Evolutionary conservation across 2,888 invertebrate genomes (phyloP).

Genomic region (Clunio marinus): DNA sequence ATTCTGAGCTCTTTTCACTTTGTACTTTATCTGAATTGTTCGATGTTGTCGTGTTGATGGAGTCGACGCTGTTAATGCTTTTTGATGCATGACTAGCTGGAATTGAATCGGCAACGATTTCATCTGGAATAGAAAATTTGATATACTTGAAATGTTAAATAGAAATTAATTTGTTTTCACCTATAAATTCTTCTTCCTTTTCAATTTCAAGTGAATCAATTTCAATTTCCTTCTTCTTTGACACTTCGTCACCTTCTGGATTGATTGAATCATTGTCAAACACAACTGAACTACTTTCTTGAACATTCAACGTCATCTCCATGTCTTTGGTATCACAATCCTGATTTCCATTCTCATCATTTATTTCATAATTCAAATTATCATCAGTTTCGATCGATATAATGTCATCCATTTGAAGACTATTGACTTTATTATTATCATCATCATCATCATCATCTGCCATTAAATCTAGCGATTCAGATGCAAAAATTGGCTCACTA

Average conservation of each 20-base stretch:
- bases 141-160: background rate
- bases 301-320: background rate
- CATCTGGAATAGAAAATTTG: conserved; percentile 14
- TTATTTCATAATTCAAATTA: conserved; percentile 9
- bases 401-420: conserved; percentile 13
- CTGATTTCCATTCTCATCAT: conserved; percentile 31
- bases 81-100: conserved; percentile 8
- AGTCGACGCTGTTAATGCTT: conserved; percentile 9
- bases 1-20: background rate
- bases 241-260: background rate
- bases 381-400: conserved; percentile 16
- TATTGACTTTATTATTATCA: background rate
- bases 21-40: background rate
- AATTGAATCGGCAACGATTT: conserved; percentile 17
- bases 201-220: conserved; percentile 22
- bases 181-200: too few relatives aligned
- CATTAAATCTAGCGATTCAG: conserved; percentile 2
- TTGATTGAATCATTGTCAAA: conserved; percentile 24
- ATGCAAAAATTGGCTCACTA: conserved; percentile 41
- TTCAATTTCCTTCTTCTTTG: background rate
- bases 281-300: background rate
- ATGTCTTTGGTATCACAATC: conserved; percentile 7
- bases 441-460: conserved; percentile 31
- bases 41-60: background rate
- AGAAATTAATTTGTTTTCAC: too few relatives aligned